phyloP scores from a whole-genome alignment of 2,797 vertebrate genomes.

The Characodon lateralis region DNA sequence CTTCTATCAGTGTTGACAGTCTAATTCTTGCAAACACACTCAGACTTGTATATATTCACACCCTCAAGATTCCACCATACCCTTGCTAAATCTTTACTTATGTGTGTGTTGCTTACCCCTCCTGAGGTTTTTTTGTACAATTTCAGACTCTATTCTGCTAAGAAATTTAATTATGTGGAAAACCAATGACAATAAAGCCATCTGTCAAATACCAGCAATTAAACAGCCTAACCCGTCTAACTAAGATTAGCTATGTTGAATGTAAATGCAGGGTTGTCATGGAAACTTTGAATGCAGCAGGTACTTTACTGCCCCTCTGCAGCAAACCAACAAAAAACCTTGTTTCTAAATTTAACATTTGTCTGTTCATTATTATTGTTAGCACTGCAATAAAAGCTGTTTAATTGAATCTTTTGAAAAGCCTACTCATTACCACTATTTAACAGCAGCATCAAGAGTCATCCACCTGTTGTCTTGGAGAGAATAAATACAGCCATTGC shows the following conservation, averaged over 20 bases:
- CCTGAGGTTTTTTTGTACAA: too few relatives aligned
- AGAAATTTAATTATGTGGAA: too few relatives aligned
- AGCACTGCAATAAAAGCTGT: neutral
- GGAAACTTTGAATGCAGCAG: neutral
- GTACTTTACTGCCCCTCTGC: neutral
- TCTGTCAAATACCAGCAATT: neutral
- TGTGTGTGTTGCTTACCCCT: too few relatives aligned
- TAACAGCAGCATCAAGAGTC: conserved; percentile 5
- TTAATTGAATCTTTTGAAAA: neutral
- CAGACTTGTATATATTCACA: too few relatives aligned
- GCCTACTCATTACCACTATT: conserved; percentile 2
- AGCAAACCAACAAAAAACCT: neutral
- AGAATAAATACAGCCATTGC: neutral
- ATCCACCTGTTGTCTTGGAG: conserved; percentile 12
- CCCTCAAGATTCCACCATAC: too few relatives aligned
- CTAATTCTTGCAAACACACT: too few relatives aligned
- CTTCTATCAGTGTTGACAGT: too few relatives aligned
- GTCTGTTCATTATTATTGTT: neutral
- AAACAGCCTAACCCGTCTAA: neutral
- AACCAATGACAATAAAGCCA: too few relatives aligned
- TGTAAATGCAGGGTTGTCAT: neutral
- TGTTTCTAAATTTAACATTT: neutral
- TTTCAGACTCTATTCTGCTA: too few relatives aligned
- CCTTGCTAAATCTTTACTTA: too few relatives aligned
- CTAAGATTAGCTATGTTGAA: neutral